A percentile compares a stretch with the other conserved stretches of the same genome.
Evolutionary conservation across 2,888 invertebrate genomes (phyloP).

Genomic region (Phymatocera aterrima): DNA sequence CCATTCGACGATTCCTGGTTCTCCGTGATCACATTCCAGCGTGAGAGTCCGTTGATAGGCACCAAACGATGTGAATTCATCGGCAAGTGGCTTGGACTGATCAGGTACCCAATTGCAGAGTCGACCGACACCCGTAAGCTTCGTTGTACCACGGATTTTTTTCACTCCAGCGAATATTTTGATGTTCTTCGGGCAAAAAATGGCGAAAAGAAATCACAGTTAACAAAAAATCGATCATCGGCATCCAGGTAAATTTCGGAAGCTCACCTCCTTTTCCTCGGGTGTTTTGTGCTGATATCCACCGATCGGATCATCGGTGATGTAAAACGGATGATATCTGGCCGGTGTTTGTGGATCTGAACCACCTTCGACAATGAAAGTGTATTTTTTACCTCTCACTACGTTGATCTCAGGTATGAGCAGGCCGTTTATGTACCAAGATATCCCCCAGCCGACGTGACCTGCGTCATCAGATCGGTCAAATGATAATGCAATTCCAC

Average conservation of each 20-base stretch:
- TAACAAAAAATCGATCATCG: neutral
- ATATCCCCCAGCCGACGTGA: conserved; percentile 95
- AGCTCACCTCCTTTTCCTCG: conserved; percentile 85
- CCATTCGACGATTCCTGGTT: conserved; percentile 91
- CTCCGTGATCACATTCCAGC: conserved; percentile 89
- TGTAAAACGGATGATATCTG: conserved; percentile 94
- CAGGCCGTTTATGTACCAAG: conserved; percentile 96
- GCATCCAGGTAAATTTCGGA: neutral
- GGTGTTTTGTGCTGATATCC: conserved; percentile 90
- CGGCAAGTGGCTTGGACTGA: conserved; percentile 82
- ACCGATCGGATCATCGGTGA: conserved; percentile 94
- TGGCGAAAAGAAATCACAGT: neutral
- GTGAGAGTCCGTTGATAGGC: conserved; percentile 92
- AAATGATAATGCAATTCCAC: no score
- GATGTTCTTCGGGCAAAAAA: conserved; percentile 78
- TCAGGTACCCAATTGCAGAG: conserved; percentile 93
- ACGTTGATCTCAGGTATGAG: conserved; percentile 94
- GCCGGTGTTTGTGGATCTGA: conserved; percentile 87
- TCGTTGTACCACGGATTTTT: conserved; percentile 82
- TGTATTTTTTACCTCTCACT: conserved; percentile 90
- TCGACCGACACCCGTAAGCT: conserved; percentile 88
- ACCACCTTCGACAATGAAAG: conserved; percentile 93
- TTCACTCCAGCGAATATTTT: conserved; percentile 90
- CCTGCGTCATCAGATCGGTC: conserved; percentile 78
- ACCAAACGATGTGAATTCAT: conserved; percentile 91